Evolutionary conservation across 2,113 vertebrate species (phyloP).

Genomic region (Thamnophis sirtalis): DNA sequence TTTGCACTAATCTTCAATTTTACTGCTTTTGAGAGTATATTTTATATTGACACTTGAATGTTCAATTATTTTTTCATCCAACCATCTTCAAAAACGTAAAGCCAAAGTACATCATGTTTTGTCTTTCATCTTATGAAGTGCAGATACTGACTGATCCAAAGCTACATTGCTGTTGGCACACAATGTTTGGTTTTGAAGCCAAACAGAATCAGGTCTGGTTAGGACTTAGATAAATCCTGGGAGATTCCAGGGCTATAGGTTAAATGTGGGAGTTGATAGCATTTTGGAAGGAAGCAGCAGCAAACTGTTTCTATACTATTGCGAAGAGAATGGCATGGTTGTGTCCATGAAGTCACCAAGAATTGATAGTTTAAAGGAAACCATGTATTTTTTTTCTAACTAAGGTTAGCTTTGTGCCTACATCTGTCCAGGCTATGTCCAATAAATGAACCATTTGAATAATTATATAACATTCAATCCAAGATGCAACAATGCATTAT

Average conservation of each 20-base stretch:
- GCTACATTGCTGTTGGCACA: too few relatives aligned
- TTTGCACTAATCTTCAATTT: background rate
- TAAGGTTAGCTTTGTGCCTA: background rate
- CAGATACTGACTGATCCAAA: background rate
- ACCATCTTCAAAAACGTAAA: background rate
- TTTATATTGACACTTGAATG: background rate
- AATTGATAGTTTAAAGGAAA: background rate
- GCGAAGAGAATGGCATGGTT: background rate
- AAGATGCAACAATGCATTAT: background rate
- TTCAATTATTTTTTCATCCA: background rate
- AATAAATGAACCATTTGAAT: background rate
- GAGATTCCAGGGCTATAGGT: background rate
- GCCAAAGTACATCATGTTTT: background rate
- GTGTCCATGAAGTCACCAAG: background rate
- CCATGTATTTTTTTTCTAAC: background rate
- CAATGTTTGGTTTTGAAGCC: background rate
- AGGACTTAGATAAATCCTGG: too few relatives aligned
- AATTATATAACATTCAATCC: background rate
- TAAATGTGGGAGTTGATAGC: background rate
- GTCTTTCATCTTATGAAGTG: background rate
- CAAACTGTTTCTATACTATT: background rate
- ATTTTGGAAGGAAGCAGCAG: background rate
- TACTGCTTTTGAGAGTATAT: background rate
- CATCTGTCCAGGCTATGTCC: background rate
- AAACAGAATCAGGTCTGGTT: background rate